phyloP scores from a whole-genome alignment of 2,888 invertebrate species.

The Eristalis arbustorum region DNA sequence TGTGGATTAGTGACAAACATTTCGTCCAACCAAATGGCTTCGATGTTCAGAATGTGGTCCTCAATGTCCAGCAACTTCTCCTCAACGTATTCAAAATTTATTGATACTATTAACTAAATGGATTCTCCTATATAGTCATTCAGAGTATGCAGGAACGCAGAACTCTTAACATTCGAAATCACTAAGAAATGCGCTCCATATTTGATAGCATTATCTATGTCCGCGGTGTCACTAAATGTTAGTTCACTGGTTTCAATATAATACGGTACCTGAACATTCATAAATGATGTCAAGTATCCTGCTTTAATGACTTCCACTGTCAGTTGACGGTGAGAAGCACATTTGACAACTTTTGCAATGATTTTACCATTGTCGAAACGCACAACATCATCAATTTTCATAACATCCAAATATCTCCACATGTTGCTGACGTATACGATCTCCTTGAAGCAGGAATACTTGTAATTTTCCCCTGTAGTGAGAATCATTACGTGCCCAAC shows the following conservation, averaged over 20 bases:
- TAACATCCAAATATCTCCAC: constrained; percentile 73
- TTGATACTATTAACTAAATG: constrained; percentile 75
- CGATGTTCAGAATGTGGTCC: constrained; percentile 75
- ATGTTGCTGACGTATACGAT: constrained; percentile 77
- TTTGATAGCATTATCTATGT: constrained; percentile 73
- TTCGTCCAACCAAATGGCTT: constrained; percentile 77
- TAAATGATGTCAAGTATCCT: constrained; percentile 76
- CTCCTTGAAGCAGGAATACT: constrained; percentile 75
- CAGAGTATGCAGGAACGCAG: constrained; percentile 73
- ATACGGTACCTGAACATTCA: constrained; percentile 76
- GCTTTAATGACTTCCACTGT: constrained; percentile 74
- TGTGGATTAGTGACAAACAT: constrained; percentile 73
- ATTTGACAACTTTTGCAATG: constrained; percentile 73
- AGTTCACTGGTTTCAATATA: constrained; percentile 68
- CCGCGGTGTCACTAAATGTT: constrained; percentile 72
- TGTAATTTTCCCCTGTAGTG: constrained; percentile 75
- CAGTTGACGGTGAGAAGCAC: constrained; percentile 61
- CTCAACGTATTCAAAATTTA: constrained; percentile 75
- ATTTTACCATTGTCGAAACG: constrained; percentile 34
- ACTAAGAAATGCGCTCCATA: constrained; percentile 75
- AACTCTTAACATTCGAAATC: constrained; percentile 74
- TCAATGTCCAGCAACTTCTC: constrained; percentile 75
- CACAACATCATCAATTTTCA: constrained; percentile 75
- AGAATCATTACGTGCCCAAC: constrained; percentile 74
- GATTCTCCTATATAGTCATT: constrained; percentile 64